These are phyloP conservation scores for Labia minor DNA, from an alignment of 2,888 invertebrate genomes.

Conservation along the genomic window DNA sequence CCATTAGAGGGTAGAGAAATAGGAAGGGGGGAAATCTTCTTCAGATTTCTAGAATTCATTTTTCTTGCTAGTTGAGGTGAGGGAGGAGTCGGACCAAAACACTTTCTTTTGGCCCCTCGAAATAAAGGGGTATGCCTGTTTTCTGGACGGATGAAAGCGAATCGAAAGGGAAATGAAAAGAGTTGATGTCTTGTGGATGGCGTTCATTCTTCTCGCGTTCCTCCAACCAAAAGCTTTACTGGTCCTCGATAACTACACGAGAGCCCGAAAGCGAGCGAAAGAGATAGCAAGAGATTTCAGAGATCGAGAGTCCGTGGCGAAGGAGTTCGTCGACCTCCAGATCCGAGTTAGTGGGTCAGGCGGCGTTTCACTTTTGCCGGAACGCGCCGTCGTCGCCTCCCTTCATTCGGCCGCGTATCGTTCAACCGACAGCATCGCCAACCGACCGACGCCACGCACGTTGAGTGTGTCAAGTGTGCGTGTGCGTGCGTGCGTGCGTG, in stretches of 20 bases:
- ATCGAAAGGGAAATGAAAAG: constrained; percentile 16
- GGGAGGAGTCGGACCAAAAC: neutral
- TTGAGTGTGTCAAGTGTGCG: neutral
- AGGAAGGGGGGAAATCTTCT: too few relatives aligned
- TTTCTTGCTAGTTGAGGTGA: too few relatives aligned
- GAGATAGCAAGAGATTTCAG: too few relatives aligned
- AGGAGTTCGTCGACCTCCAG: constrained; percentile 28
- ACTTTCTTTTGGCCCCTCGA: constrained; percentile 22
- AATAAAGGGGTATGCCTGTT: constrained; percentile 18
- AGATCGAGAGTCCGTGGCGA: constrained; percentile 15
- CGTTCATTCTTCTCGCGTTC: neutral
- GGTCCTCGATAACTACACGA: too few relatives aligned
- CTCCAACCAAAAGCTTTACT: neutral
- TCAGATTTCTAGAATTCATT: too few relatives aligned
- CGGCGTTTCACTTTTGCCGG: constrained; percentile 16
- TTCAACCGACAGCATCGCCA: neutral
- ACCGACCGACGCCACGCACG: neutral
- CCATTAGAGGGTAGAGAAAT: too few relatives aligned
- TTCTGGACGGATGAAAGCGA: constrained; percentile 3
- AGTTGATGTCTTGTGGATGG: neutral
- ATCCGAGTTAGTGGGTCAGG: constrained; percentile 26
- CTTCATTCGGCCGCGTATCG: neutral
- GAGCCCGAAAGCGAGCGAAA: neutral
- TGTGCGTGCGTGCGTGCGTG: neutral
- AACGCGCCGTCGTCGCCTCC: neutral